These are phyloP conservation scores for Chaetophractus vellerosus DNA, from an alignment of 2,797 vertebrate genomes.

Conservation along the genomic window DNA sequence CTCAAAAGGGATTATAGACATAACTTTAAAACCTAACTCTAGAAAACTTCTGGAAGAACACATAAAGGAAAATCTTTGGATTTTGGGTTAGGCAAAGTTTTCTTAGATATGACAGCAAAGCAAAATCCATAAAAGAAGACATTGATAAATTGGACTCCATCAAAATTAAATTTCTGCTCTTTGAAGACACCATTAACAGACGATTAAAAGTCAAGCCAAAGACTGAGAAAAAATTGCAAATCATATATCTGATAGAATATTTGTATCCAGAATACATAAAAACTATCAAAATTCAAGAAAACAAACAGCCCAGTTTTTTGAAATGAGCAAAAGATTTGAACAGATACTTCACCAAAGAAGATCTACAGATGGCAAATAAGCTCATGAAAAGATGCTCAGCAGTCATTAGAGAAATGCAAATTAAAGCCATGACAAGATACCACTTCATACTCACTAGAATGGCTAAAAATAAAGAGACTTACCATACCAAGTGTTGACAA, in stretches of 20 bases:
- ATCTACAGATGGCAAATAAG: background rate
- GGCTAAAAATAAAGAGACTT: background rate
- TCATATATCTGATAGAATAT: background rate
- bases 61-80: conserved; percentile 12
- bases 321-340: conserved; percentile 12
- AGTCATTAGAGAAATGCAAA: background rate
- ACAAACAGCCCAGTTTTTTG: background rate
- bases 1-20: background rate
- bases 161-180: conserved; percentile 32
- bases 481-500: background rate
- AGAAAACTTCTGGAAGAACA: conserved; percentile 56
- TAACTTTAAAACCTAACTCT: conserved; percentile 28
- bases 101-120: conserved; percentile 14
- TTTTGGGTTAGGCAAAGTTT: background rate
- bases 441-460: background rate
- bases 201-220: conserved; percentile 15
- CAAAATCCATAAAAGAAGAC: background rate
- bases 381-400: background rate
- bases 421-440: background rate
- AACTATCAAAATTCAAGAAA: conserved; percentile 30
- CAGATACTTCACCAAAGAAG: conserved; percentile 15
- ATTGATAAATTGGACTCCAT: conserved; percentile 19
- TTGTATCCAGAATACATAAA: conserved; percentile 1
- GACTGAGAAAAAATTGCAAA: background rate
- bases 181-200: conserved; percentile 4